A percentile compares a stretch with the other conserved stretches of the same genome.
These are phyloP conservation scores for Mus minutoides DNA, from an alignment of 2,797 vertebrate species.

Conservation along the genomic window DNA sequence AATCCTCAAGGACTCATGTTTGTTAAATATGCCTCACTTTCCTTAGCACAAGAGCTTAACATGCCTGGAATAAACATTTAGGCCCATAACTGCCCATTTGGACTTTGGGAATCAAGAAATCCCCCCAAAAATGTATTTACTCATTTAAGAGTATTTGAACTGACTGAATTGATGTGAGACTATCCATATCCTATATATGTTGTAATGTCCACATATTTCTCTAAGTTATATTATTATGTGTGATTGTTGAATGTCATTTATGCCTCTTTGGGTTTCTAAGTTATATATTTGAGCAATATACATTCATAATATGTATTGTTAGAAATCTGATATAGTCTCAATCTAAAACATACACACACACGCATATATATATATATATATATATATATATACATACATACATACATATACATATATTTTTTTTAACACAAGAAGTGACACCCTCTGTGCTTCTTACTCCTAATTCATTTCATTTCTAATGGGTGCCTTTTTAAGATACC, in stretches of 20 bases:
- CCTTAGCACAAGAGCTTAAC: background rate
- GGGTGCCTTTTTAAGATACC: background rate
- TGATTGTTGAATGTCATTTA: background rate
- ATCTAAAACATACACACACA: too few relatives aligned
- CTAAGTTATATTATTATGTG: background rate
- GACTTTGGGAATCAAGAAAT: background rate
- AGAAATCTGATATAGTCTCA: constrained; percentile 6
- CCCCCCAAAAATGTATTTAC: background rate
- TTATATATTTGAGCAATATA: background rate
- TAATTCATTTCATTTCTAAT: too few relatives aligned
- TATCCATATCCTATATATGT: background rate
- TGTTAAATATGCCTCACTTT: background rate
- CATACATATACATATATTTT: too few relatives aligned
- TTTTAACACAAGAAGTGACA: too few relatives aligned
- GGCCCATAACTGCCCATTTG: background rate
- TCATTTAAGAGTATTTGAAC: background rate
- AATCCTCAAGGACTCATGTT: background rate
- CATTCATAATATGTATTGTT: background rate
- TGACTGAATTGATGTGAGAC: background rate
- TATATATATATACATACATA: too few relatives aligned
- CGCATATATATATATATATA: too few relatives aligned
- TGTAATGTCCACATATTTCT: background rate
- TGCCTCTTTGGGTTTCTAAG: background rate
- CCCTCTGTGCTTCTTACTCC: too few relatives aligned
- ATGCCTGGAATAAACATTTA: background rate